Evolutionary conservation across 2,797 vertebrate genomes (phyloP).

Genomic region (Spondyliosoma cantharus): DNA sequence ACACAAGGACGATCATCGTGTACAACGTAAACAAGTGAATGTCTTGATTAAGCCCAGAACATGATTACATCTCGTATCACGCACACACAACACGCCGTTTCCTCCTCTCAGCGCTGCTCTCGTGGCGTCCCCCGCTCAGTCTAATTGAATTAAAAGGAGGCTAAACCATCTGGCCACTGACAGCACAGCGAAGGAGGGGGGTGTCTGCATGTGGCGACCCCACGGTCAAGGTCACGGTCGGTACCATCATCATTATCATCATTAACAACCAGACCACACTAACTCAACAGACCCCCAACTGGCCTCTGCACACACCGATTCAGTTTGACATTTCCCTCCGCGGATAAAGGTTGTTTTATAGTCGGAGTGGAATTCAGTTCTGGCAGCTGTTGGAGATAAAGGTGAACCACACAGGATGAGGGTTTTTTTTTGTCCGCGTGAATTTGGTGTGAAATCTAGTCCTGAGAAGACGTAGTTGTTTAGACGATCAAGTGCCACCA

Average conservation of each 20-base stretch:
- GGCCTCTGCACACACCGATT: constrained; percentile 44
- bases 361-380: constrained; percentile 6
- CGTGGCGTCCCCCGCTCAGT: constrained; percentile 14
- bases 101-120: constrained; percentile 24
- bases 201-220: constrained; percentile 46
- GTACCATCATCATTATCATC: constrained; percentile 71
- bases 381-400: background rate
- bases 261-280: constrained; percentile 66
- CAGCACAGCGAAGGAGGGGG: constrained; percentile 51
- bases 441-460: background rate
- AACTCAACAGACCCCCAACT: constrained; percentile 61
- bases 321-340: constrained; percentile 46
- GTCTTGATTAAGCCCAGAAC: constrained; percentile 18
- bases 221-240: constrained; percentile 63
- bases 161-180: constrained; percentile 76
- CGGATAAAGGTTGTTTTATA: constrained; percentile 36
- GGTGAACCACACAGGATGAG: constrained; percentile 12
- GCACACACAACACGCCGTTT: constrained; percentile 6
- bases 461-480: background rate
- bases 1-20: no score
- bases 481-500: background rate
- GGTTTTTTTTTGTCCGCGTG: background rate
- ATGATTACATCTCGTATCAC: background rate
- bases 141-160: constrained; percentile 71
- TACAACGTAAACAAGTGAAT: background rate